Percentiles rank a stretch among this genome's conserved stretches.
Evolutionary conservation across 2,797 vertebrate genomes (phyloP).

Genomic region (Phalanger gymnotis): DNA sequence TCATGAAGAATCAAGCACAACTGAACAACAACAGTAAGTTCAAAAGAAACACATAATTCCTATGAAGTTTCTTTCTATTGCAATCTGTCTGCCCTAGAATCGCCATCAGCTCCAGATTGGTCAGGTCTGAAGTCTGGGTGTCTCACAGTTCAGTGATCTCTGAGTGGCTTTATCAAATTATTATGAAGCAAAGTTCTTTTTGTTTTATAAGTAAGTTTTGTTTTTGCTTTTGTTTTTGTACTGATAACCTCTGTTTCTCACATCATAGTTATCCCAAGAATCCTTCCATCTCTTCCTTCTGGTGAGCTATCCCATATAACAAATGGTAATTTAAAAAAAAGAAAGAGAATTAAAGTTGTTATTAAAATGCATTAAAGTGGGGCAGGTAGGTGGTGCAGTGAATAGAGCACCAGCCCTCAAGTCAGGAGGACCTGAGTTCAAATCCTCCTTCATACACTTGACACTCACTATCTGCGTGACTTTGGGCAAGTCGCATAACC

Average conservation of each 20-base stretch:
- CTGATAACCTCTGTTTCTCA: not conserved
- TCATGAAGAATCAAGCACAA: not conserved
- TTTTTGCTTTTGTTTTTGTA: not conserved
- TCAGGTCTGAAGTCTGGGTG: not conserved
- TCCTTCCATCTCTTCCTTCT: not conserved
- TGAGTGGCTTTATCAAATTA: not conserved
- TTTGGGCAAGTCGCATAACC: too few relatives aligned
- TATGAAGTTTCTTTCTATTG: not conserved
- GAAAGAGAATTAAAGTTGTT: not conserved
- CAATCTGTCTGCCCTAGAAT: not conserved
- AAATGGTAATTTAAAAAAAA: not conserved
- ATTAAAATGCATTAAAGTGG: not conserved
- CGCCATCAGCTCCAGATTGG: not conserved
- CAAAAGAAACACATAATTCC: not conserved
- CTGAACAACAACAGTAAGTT: not conserved
- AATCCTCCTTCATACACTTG: too few relatives aligned
- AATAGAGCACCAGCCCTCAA: too few relatives aligned
- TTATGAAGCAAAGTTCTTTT: not conserved
- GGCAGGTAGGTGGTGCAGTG: too few relatives aligned
- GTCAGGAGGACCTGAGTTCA: too few relatives aligned
- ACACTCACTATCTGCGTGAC: too few relatives aligned
- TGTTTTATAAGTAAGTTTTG: not conserved
- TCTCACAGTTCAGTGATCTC: not conserved
- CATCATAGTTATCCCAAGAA: not conserved
- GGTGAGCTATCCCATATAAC: not conserved